phyloP scores from a whole-genome alignment of 2,113 vertebrate genomes.

The Sebastes schlegelii region DNA sequence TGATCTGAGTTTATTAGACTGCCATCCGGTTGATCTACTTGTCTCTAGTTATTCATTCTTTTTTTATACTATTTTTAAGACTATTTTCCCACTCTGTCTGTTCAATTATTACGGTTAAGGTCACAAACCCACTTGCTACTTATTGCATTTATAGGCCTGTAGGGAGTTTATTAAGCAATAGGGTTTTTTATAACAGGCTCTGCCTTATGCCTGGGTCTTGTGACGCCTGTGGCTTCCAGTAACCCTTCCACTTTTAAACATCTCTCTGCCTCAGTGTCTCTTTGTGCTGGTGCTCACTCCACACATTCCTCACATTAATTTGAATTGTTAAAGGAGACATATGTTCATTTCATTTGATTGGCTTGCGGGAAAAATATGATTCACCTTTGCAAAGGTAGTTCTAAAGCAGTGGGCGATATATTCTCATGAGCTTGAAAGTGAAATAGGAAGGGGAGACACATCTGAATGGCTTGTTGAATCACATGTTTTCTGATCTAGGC shows the following conservation, averaged over 20 bases:
- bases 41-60: not conserved
- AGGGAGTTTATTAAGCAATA: constrained; percentile 7
- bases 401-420: too few relatives aligned
- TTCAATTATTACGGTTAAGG: not conserved
- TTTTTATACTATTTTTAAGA: not conserved
- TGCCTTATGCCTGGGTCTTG: constrained; percentile 42
- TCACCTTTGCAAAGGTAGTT: too few relatives aligned
- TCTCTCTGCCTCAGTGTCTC: constrained; percentile 1
- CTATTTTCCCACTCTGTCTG: not conserved
- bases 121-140: not conserved
- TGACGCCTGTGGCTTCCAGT: constrained; percentile 41
- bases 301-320: constrained; percentile 16
- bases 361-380: too few relatives aligned
- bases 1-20: not conserved
- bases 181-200: constrained; percentile 9
- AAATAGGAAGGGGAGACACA: too few relatives aligned
- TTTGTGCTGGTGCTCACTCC: not conserved
- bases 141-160: constrained; percentile 1
- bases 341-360: too few relatives aligned
- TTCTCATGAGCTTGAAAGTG: too few relatives aligned
- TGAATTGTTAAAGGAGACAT: constrained; percentile 9
- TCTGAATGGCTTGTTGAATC: too few relatives aligned
- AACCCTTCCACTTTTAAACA: constrained; percentile 20
- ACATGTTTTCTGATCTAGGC: too few relatives aligned
- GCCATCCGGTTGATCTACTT: not conserved